Evolutionary conservation across 2,797 vertebrate genomes (phyloP), one percentile per base, ranked within the genome.

Genomic region (Sarcophilus harrisii): DNA sequence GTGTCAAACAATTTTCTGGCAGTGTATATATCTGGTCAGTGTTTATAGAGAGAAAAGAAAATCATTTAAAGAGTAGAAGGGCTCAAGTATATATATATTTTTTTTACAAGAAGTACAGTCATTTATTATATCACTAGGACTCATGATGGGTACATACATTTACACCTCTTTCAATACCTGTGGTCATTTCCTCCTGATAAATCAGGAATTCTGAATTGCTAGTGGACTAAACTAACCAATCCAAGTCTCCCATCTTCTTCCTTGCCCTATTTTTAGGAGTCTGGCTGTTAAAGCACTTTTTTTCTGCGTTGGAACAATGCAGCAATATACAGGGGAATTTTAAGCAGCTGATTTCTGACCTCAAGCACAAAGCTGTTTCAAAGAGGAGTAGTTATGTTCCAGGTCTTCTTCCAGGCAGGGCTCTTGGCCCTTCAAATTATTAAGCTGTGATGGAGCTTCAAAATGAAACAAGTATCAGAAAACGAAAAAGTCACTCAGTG

Each of bases 401-500:
- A 45, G 30, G 24, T 87, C 38, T 32, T 95, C 90, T 66, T 90
- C 87, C 24, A 57, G 92, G 45, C 45, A 91, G 92, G 57, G 55
- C 45, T 89, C 60, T 11, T 73, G 32, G 92, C 58, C 66, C 57
- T 95, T 29, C 81, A 58, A 60, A 90, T 94, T 94, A 94, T 92
- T 58, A 54, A 81, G 58, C 38, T 90, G 45, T 55, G 91, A n/a
- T 57, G 87, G 91, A 93, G 38, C 32, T 66, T 94, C 90, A 96
- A 92, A 91, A 93, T 30, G 57, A 81, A 95, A 94, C 5, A 93
- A 87, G 30, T 0, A 45, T 55, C 66, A 87, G 52, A 12, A 58
- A 66, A 94, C 92, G 66, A 28, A 59, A 21, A 87, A 57, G 24
- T 92, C 58, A 21, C 49, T 52, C 38, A 90, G 54, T 73, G 92